Base-by-base conservation (phyloP, 2,113 vertebrate genomes). In the Limanda limanda region DNA sequence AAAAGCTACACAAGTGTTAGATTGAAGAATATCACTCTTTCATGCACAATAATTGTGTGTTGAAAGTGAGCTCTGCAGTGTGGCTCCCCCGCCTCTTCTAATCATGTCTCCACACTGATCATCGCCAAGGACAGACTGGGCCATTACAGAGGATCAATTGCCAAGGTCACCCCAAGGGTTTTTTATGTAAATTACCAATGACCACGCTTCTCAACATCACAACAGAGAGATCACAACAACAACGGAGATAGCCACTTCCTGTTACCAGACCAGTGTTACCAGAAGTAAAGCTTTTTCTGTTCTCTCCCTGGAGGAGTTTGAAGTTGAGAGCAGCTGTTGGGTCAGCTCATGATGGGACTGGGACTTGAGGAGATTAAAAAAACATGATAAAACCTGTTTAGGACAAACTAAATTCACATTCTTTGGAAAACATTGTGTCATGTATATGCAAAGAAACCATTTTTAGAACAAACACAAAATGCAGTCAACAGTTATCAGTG, bases 181-280 rank as follows among this genome's bases (percentile, higher is more conserved):
- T 74, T 81, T 84, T 85, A 88, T 83, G 85, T 80, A 81, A 88
- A 90, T 83, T 51, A 60, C 48, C 63, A 86, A 78, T 72, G 14
- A 89, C 76, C 40, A 64, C 4, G 2, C 64, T 62, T 69, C 57
- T 82, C 62, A 67, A 57, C 76, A 74, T 59, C 69, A 82, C 52
- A 67, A 48, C 61, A 67, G 72, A 62, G 15, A 48, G 69, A 68
- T 54, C 31, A 25, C 54, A 63, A 70, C 68, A 78, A 80, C 66
- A 76, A 59, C 68, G 14, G 54, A 65, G 76, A 27, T 66, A 70
- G 78, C 61, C 77, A 64, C 79, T 69, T 85, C 56, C 78, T 86
- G 83, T 31, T 31, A 31, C 27, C 27, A 31, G 27, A 31, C 27
- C 27, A 37, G 35, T 37, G 35, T 37, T 8, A 37, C 1, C 35